Percentiles rank a stretch among this genome's conserved stretches.
These are phyloP conservation scores for Globicephala melas DNA, from an alignment of 2,113 vertebrate genomes.

Conservation along the genomic window DNA sequence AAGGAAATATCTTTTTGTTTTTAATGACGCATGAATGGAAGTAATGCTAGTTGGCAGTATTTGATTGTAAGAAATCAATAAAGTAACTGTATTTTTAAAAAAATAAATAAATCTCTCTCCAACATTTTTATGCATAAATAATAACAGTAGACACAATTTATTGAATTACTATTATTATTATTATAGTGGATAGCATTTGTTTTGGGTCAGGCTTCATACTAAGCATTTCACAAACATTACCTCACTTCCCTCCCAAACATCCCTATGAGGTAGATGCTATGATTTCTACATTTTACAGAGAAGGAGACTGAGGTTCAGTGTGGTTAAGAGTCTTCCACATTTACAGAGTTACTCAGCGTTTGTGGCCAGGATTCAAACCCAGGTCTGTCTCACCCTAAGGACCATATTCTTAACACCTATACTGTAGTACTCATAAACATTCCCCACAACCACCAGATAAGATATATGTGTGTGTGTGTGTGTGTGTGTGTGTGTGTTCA, in stretches of 20 bases:
- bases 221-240: neutral
- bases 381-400: neutral
- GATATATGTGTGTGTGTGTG: neutral
- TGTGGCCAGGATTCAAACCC: neutral
- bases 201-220: neutral
- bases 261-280: neutral
- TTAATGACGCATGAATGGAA: slow-evolving; percentile 87
- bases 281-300: neutral
- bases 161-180: neutral
- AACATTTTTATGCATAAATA: neutral
- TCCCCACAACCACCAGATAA: neutral
- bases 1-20: slow-evolving; percentile 81
- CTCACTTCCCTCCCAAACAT: neutral
- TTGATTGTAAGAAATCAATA: slow-evolving; percentile 83
- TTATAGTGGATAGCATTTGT: neutral
- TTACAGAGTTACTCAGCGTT: neutral
- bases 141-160: neutral
- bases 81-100: slow-evolving; percentile 74
- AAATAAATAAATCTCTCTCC: neutral
- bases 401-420: neutral
- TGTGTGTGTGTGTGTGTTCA: neutral
- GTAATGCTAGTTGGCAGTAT: slow-evolving; percentile 86
- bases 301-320: neutral
- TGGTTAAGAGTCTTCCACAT: neutral
- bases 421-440: neutral